A percentile compares a stretch with the other conserved stretches of the same genome.
Conservation (phyloP, 37 sponge, comb jelly and placozoan genomes). For the Dysidea cf. avara region DNA sequence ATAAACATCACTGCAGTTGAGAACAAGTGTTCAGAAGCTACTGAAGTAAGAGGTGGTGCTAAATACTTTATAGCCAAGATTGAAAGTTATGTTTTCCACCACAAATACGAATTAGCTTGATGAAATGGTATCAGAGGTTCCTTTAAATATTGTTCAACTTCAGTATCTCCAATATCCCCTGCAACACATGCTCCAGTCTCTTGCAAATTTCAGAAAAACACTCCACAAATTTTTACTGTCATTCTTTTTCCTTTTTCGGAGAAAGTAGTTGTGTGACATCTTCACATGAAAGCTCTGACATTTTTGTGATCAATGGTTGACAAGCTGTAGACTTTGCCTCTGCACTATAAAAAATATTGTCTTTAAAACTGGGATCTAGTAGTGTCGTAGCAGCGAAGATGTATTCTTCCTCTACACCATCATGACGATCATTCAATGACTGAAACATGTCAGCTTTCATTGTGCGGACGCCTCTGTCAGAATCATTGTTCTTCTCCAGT, state of each 20-base stretch:
- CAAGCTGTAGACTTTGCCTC: no score
- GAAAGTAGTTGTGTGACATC: no score
- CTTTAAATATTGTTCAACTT: slow-evolving; percentile 10
- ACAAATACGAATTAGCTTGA: background rate
- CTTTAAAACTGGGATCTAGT: slow-evolving; percentile 7
- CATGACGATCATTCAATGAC: slow-evolving; percentile 9
- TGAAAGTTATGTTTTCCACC: slow-evolving; percentile 10
- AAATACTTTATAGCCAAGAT: slow-evolving; percentile 9
- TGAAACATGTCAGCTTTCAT: slow-evolving; percentile 9
- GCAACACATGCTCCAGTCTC: slow-evolving; percentile 4
- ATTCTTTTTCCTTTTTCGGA: no score
- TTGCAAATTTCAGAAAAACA: slow-evolving; percentile 11
- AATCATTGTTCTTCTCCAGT: background rate
- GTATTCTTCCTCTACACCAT: slow-evolving; percentile 1
- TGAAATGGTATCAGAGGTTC: slow-evolving; percentile 2
- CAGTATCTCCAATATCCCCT: background rate
- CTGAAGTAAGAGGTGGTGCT: slow-evolving; percentile 26
- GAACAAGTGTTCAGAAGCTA: slow-evolving; percentile 22
- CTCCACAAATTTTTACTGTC: background rate
- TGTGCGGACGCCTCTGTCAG: slow-evolving; percentile 3
- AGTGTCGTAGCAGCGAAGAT: background rate
- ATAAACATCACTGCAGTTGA: slow-evolving; percentile 21
- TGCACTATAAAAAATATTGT: slow-evolving; percentile 4
- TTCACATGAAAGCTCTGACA: slow-evolving; percentile 1
- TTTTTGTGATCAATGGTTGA: slow-evolving; percentile 1